Evolutionary conservation across 1,140 invertebrate genomes (phyloP), one percentile per base, ranked within the genome.

Genomic region (Araneus ventricosus): DNA sequence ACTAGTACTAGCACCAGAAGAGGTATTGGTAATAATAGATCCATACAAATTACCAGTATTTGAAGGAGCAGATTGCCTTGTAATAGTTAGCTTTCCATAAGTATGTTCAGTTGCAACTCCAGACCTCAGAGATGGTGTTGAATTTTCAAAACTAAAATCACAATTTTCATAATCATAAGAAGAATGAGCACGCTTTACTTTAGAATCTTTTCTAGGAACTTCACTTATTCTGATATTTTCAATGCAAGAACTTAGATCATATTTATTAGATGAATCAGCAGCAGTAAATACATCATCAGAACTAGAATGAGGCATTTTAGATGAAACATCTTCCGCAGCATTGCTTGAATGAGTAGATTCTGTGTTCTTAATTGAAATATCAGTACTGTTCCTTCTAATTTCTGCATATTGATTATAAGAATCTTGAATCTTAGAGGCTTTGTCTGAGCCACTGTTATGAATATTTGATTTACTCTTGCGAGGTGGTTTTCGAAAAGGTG

Each of bases 401-500:
- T 91, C 89, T n/a, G 14, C 89, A 63, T 91, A 91, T n/a, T 82
- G 34, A 63, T 84, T 91, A 27, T 63, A 24, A 39, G 61, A 87
- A 61, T 86, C 80, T 30, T n/a, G 37, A 30, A 34, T 34, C 5
- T 17, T 79, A 10, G 45, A 85, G 37, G 24, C 14, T 41, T 6
- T 79, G 8, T 93, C 57, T 37, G 30, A 30, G 6, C 67, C 5
- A 79, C n/a, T 14, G 52, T 27, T 7, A 57, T 4, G 8, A 59
- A 10, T 27, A 30, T n/a, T 45, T 24, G 63, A 27, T 70, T 94
- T 94, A 80, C 67, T 92, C 57, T 92, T 92, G 34, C 93, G 59
- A 63, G 93, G 93, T 41, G 93, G 93, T 84, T 94, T 94, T 6
- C 70, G 37, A 63, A 94, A 27, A 67, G 93, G 89, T 8, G 93